Base-by-base conservation (phyloP, 2,113 vertebrate genomes). In the Aegithalos caudatus region DNA sequence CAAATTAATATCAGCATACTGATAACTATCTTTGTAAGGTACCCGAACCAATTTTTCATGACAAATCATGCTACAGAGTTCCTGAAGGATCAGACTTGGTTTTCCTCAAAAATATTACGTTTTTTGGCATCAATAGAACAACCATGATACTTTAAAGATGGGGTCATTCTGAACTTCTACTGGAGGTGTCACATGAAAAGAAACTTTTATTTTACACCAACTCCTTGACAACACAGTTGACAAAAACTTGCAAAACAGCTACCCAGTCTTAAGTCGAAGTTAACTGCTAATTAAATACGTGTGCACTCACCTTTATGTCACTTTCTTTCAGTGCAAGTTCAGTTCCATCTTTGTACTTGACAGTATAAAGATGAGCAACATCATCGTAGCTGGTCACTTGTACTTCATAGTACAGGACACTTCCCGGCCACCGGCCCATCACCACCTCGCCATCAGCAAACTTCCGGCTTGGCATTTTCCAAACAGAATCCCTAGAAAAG, bases 341-440 rank as follows among this genome's bases (percentile, higher is more conserved):
- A 6, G 99, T 99, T 18, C 99, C 99, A 71, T 99, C 99, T 96
- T 99, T 99, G 97, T 99, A 99, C 85, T 99, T 99, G 22, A 99
- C 99, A 1, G 98, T 99, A 90, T 99, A 99, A 56, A 99, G 98
- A 92, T 98, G 98, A 76, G 95, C 97, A 20, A 53, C 90, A 86
- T 92, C n/a, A 66, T 99, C 96, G 3, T 98, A 98, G 71, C 95
- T 81, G 69, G 98, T 93, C 69, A 99, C 98, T 85, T 98, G 98
- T 3, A 99, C 99, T 90, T 99, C 99, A 47, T 99, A 99, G 87
- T 99, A 99, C 31, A 99, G 98, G 42, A 96, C 98, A 80, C 99
- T 99, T 57, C 99, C 99, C 0, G 99, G 99, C 99, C 99, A 99
- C 7, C 99, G 99, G 25, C 99, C 99, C 98, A 99, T 99, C 62